A percentile compares a stretch with the other conserved stretches of the same genome.
Evolutionary conservation across 1,140 invertebrate species (phyloP).

Genomic region (Pseudomyrmex cubaensis): DNA sequence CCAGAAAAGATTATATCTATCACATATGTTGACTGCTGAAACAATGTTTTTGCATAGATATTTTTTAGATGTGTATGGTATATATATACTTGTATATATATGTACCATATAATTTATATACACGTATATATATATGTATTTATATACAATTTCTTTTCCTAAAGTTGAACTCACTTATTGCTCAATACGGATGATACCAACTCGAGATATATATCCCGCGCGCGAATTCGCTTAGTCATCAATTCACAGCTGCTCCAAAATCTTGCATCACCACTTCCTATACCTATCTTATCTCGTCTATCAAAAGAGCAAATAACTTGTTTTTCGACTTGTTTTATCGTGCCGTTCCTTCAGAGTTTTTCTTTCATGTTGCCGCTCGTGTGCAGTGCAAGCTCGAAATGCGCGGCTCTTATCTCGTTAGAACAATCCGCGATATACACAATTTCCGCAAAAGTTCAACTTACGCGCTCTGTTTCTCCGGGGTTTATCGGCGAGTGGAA

Average conservation of each 20-base stretch:
- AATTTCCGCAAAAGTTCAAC: neutral
- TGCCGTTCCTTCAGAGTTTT: neutral
- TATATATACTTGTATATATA: no score
- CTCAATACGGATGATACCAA: neutral
- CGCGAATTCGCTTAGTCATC: constrained; percentile 42
- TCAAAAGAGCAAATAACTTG: constrained; percentile 14
- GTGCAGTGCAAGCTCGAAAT: neutral
- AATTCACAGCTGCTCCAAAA: neutral
- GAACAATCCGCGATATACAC: neutral
- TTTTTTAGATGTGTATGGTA: no score
- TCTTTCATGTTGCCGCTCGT: neutral
- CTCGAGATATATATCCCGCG: neutral
- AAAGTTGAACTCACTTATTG: neutral
- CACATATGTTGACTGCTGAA: neutral
- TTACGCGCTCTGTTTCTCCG: neutral
- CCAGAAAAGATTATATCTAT: constrained; percentile 12
- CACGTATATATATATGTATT: neutral
- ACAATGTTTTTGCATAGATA: neutral
- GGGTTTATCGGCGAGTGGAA: neutral
- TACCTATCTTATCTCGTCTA: constrained; percentile 39
- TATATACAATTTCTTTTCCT: neutral
- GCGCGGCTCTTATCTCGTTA: neutral
- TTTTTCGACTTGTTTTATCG: constrained; percentile 21
- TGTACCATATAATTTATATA: no score
- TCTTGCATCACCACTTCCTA: constrained; percentile 46